phyloP scores from a whole-genome alignment of 2,113 vertebrate species.

The Cyanistes caeruleus region DNA sequence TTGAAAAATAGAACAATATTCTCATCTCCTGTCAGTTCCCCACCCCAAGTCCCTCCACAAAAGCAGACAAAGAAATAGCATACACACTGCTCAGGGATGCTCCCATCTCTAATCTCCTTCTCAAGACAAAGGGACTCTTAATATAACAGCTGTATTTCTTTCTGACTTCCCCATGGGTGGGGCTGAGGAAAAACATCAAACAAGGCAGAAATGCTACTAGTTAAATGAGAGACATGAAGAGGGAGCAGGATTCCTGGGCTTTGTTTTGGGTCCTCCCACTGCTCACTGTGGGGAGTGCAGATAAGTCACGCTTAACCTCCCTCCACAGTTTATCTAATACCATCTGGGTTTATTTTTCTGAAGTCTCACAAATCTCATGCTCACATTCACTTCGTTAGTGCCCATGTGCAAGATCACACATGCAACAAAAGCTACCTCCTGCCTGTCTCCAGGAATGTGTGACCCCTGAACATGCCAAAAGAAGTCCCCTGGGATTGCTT shows the following conservation, averaged over 20 bases:
- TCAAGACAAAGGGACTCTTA: background rate
- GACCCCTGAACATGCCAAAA: background rate
- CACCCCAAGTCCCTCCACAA: background rate
- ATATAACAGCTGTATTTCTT: background rate
- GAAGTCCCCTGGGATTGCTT: background rate
- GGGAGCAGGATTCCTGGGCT: background rate
- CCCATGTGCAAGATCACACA: background rate
- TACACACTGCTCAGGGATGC: background rate
- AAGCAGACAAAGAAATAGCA: background rate
- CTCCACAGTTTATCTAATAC: background rate
- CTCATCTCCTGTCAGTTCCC: background rate
- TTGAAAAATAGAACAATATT: background rate
- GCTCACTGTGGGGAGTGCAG: background rate
- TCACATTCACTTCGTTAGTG: background rate
- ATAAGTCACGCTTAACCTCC: conserved; percentile 7
- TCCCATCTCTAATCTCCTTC: background rate
- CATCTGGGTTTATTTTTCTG: conserved; percentile 6
- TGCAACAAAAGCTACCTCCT: accelerated
- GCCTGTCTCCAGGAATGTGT: accelerated
- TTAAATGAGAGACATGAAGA: background rate
- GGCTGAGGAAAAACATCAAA: background rate
- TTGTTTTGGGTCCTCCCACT: background rate
- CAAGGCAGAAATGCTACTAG: background rate
- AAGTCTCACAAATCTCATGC: background rate
- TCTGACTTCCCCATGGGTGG: background rate